These are phyloP conservation scores for Melipona quadrifasciata DNA, from an alignment of 1,140 invertebrate species.

Conservation along the genomic window DNA sequence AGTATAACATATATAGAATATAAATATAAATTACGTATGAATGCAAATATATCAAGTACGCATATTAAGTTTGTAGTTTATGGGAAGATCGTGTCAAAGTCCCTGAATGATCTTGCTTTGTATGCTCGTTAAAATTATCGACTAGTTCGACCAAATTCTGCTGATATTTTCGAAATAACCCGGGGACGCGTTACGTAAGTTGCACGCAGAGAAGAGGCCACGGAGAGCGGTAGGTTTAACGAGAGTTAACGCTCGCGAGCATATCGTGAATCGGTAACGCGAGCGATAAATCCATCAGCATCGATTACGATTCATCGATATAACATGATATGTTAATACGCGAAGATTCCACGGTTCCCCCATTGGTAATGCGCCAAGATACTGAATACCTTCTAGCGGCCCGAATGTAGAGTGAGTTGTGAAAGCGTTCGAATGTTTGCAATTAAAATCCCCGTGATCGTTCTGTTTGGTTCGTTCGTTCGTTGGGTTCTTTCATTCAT, in stretches of 20 bases:
- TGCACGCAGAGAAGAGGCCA: background rate
- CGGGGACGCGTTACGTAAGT: background rate
- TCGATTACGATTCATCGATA: constrained; percentile 40
- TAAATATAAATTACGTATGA: too few relatives aligned
- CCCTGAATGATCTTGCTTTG: too few relatives aligned
- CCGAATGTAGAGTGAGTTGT: background rate
- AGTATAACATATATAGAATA: too few relatives aligned
- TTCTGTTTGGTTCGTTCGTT: background rate
- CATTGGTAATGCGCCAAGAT: constrained; percentile 41
- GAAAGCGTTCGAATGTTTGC: constrained; percentile 24
- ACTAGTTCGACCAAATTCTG: constrained; percentile 8
- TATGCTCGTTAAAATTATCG: too few relatives aligned
- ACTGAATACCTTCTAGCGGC: constrained; percentile 10
- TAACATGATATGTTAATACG: constrained; percentile 41
- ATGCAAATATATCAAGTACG: too few relatives aligned
- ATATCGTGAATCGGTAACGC: constrained; percentile 5
- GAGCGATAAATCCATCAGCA: constrained; percentile 32
- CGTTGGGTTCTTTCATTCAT: constrained; percentile 27
- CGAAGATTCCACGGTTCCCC: constrained; percentile 28
- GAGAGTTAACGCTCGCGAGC: background rate
- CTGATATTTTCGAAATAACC: background rate
- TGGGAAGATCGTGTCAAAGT: too few relatives aligned
- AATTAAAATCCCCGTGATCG: constrained; percentile 23
- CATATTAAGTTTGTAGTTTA: too few relatives aligned
- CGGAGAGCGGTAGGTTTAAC: too few relatives aligned